phyloP scores from a whole-genome alignment of 2,888 invertebrate species.

The Diaprepes abbreviatus region DNA sequence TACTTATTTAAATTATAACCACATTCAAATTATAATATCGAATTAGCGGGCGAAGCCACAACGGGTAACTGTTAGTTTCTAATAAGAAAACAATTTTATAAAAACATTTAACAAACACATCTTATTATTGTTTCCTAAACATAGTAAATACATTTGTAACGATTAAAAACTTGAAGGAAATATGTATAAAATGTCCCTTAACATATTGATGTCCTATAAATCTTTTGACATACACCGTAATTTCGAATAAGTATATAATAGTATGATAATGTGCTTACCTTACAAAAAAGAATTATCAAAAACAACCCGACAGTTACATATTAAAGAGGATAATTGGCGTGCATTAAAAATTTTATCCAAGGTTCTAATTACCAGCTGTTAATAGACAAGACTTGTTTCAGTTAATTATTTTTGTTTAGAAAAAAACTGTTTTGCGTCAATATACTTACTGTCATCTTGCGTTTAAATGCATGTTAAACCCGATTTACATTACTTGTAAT shows the following conservation, averaged over 20 bases:
- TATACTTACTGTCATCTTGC: conserved; percentile 20
- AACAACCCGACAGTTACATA: background rate
- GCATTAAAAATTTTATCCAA: conserved; percentile 8
- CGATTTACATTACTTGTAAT: conserved; percentile 8
- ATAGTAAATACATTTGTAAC: too few species aligned
- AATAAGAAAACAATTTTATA: too few species aligned
- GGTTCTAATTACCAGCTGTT: conserved; percentile 29
- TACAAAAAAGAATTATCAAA: background rate
- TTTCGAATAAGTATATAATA: background rate
- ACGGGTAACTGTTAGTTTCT: too few species aligned
- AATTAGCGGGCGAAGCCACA: too few species aligned
- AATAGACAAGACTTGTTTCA: conserved; percentile 33
- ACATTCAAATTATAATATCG: too few species aligned
- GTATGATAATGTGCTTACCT: background rate
- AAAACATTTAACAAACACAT: too few species aligned
- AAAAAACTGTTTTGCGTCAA: conserved; percentile 39
- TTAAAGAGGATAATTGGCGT: background rate
- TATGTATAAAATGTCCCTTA: too few species aligned
- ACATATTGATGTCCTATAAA: too few species aligned
- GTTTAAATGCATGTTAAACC: conserved; percentile 37
- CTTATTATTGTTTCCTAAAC: too few species aligned
- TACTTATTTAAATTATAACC: too few species aligned
- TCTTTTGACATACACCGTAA: too few species aligned
- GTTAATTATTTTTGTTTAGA: conserved; percentile 32
- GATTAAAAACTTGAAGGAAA: too few species aligned